Conservation (phyloP, 2,113 vertebrate genomes). For the Coryphaenoides rupestris region DNA sequence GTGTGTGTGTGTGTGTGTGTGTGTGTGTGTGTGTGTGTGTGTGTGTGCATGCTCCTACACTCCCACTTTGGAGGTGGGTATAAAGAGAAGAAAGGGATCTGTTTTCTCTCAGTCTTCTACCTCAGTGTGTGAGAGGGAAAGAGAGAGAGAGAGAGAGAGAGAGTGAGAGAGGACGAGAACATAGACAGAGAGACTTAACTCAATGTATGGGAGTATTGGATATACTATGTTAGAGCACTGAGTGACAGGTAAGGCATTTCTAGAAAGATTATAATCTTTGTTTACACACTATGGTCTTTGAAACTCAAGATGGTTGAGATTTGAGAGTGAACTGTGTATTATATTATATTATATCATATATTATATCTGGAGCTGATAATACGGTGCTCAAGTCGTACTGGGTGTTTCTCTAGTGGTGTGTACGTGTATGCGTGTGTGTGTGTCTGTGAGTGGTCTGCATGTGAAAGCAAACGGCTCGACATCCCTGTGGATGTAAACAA, state of each 20-base stretch:
- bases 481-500: neutral
- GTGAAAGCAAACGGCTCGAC: neutral
- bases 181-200: neutral
- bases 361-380: too few relatives aligned
- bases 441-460: neutral
- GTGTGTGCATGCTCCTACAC: neutral
- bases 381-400: neutral
- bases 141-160: neutral
- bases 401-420: neutral
- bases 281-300: too few relatives aligned
- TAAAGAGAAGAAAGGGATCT: neutral
- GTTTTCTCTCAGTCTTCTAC: neutral
- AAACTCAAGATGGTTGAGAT: too few relatives aligned
- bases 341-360: too few relatives aligned
- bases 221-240: neutral
- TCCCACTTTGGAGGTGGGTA: neutral
- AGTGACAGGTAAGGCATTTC: neutral
- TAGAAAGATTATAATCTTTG: neutral
- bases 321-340: too few relatives aligned
- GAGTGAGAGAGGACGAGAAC: too few relatives aligned
- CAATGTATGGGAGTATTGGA: neutral
- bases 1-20: constrained; percentile 16
- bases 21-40: constrained; percentile 29
- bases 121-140: neutral
- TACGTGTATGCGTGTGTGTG: neutral